phyloP scores from a whole-genome alignment of 1,140 invertebrate genomes.

The Diachasma alloeum region DNA sequence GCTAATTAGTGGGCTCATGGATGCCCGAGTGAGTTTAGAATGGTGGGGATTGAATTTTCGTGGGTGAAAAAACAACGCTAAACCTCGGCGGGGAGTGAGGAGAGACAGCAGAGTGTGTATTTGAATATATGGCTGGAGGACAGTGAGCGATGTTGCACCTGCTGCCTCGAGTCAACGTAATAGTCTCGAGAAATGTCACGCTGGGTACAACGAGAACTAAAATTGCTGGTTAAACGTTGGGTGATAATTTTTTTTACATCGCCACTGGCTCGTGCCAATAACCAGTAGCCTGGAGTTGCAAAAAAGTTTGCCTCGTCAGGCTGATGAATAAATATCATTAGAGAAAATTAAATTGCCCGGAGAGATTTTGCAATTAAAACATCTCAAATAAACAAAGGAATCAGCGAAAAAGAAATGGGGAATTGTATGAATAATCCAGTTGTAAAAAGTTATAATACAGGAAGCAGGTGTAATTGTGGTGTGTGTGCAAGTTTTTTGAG shows the following conservation, averaged over 20 bases:
- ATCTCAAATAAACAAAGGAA: not conserved
- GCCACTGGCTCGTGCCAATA: not conserved
- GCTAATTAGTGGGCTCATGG: constrained; percentile 56
- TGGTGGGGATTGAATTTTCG: not conserved
- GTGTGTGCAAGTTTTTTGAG: not conserved
- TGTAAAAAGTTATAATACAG: not conserved
- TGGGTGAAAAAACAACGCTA: constrained; percentile 3
- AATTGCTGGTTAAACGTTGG: constrained; percentile 11
- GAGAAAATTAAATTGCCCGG: not conserved
- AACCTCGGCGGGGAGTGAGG: not conserved
- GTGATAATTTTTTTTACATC: not conserved
- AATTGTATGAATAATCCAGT: constrained; percentile 7
- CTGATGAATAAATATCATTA: constrained; percentile 3
- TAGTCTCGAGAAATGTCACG: constrained; percentile 56
- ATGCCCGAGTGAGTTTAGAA: constrained; percentile 29
- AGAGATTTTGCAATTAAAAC: constrained; percentile 10
- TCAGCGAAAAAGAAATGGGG: not conserved
- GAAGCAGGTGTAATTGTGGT: not conserved
- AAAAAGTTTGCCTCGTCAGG: not conserved
- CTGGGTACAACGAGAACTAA: constrained; percentile 36
- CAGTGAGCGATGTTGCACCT: constrained; percentile 62
- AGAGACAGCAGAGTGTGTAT: constrained; percentile 31
- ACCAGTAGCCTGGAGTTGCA: not conserved
- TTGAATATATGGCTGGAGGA: constrained; percentile 55
- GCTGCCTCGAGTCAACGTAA: constrained; percentile 55